A percentile compares a stretch with the other conserved stretches of the same genome.
Evolutionary conservation across 30 jellyfish, hydroid and myxozoan genomes (phyloP).

Genomic region (Aurelia aurita): DNA sequence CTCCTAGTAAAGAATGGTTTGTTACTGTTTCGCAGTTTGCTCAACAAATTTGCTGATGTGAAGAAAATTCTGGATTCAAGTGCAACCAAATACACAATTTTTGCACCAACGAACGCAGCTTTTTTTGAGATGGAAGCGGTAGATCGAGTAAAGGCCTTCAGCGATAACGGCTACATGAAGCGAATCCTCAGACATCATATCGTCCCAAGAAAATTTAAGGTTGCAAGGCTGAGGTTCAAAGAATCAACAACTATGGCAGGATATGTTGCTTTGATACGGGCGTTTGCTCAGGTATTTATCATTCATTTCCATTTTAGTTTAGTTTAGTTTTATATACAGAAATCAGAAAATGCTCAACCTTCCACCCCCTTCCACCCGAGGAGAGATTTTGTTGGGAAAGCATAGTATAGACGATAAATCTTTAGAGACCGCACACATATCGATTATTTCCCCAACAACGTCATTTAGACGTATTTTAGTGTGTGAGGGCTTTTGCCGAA

Average conservation of each 20-base stretch:
- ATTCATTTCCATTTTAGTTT: too few species aligned
- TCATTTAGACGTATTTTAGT: too few species aligned
- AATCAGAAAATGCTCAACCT: too few species aligned
- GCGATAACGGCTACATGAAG: neutral
- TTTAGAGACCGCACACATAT: too few species aligned
- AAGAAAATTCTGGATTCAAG: constrained; percentile 10
- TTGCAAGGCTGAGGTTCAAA: constrained; percentile 4
- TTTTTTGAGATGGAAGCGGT: constrained; percentile 24
- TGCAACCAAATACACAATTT: constrained; percentile 31
- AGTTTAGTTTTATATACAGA: too few species aligned
- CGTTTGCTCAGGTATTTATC: constrained; percentile 42
- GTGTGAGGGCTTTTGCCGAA: too few species aligned
- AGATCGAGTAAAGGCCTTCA: constrained; percentile 1
- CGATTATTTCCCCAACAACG: too few species aligned
- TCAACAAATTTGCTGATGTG: constrained; percentile 24
- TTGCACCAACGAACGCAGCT: constrained; percentile 63
- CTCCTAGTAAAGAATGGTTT: constrained; percentile 16
- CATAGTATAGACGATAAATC: too few species aligned
- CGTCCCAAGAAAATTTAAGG: constrained; percentile 17
- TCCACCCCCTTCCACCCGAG: too few species aligned
- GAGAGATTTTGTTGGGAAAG: too few species aligned
- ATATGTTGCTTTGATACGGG: constrained; percentile 24
- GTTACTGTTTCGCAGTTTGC: constrained; percentile 28
- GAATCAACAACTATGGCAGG: constrained; percentile 45
- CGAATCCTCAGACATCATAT: constrained; percentile 47